Percentiles rank a stretch among this genome's conserved stretches.
Conservation (phyloP, 2,888 invertebrate genomes). For the Cremastinae sp. region DNA sequence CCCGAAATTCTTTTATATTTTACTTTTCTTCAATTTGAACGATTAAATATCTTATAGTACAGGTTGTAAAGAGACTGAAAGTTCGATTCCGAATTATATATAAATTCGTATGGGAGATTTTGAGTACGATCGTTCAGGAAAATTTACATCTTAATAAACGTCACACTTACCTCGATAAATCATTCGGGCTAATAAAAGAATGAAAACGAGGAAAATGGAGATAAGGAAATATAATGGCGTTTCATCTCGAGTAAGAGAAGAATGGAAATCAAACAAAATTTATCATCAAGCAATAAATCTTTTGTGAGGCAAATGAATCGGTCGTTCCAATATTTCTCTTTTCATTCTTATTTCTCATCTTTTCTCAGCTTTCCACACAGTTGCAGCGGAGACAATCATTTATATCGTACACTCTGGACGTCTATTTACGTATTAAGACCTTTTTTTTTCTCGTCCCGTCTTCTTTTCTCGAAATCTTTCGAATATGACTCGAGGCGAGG, state of each 20-base stretch:
- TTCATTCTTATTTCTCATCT: constrained; percentile 2
- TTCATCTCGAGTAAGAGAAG: not conserved
- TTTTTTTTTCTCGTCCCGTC: not conserved
- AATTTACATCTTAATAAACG: too few species aligned
- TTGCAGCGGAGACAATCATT: too few species aligned
- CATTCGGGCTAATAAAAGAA: too few species aligned
- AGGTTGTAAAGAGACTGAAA: too few species aligned
- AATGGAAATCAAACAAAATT: constrained; percentile 7
- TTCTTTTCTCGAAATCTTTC: not conserved
- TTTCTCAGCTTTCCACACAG: too few species aligned
- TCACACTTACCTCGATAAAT: too few species aligned
- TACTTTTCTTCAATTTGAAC: too few species aligned
- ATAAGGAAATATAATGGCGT: not conserved
- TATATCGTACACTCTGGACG: not conserved
- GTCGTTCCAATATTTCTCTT: not conserved
- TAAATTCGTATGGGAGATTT: too few species aligned
- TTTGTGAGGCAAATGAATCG: constrained; percentile 4
- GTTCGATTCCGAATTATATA: too few species aligned
- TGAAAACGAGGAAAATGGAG: not conserved
- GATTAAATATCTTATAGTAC: too few species aligned
- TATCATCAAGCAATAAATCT: constrained; percentile 10
- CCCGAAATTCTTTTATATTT: too few species aligned
- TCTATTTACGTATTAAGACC: not conserved
- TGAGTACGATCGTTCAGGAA: too few species aligned
- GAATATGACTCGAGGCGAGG: not conserved